These are phyloP conservation scores for Carpatolechia fugitivella DNA, from an alignment of 2,888 invertebrate genomes.

Conservation along the genomic window DNA sequence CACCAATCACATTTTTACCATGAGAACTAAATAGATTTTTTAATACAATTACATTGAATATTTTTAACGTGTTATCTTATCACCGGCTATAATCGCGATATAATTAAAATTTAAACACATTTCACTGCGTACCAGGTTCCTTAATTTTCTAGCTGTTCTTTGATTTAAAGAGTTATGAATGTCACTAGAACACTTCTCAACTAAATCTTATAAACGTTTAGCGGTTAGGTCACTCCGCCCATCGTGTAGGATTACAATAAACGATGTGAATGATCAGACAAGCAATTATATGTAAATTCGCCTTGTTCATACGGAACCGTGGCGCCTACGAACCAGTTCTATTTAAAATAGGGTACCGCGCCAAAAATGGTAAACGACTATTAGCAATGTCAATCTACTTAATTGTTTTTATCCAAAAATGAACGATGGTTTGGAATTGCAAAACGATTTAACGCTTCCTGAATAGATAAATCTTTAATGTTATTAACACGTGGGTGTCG, in stretches of 20 bases:
- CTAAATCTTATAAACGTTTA: slow-evolving; percentile 10
- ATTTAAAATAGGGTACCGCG: slow-evolving; percentile 30
- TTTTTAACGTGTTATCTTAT: too few species aligned
- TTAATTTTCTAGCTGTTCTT: too few species aligned
- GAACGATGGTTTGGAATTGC: slow-evolving; percentile 32
- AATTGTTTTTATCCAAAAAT: slow-evolving; percentile 52
- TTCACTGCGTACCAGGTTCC: too few species aligned
- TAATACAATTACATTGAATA: too few species aligned
- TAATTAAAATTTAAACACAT: too few species aligned
- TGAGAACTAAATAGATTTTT: too few species aligned
- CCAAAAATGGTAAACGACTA: slow-evolving; percentile 40
- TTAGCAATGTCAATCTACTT: slow-evolving; percentile 36
- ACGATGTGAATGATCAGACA: slow-evolving; percentile 19
- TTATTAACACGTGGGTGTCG: neutral
- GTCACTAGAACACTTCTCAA: neutral
- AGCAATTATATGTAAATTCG: slow-evolving; percentile 54
- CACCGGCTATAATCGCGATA: too few species aligned
- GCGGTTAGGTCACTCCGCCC: slow-evolving; percentile 1
- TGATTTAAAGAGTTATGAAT: too few species aligned
- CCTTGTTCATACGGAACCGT: slow-evolving; percentile 43
- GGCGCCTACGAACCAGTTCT: slow-evolving; percentile 43
- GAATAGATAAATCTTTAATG: slow-evolving; percentile 18
- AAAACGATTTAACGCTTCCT: slow-evolving; percentile 42
- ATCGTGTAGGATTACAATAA: slow-evolving; percentile 32
- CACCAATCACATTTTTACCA: too few species aligned